Percentiles rank a stretch among this genome's conserved stretches.
Evolutionary conservation across 2,888 invertebrate genomes (phyloP).

Genomic region (Hetaerina titia): DNA sequence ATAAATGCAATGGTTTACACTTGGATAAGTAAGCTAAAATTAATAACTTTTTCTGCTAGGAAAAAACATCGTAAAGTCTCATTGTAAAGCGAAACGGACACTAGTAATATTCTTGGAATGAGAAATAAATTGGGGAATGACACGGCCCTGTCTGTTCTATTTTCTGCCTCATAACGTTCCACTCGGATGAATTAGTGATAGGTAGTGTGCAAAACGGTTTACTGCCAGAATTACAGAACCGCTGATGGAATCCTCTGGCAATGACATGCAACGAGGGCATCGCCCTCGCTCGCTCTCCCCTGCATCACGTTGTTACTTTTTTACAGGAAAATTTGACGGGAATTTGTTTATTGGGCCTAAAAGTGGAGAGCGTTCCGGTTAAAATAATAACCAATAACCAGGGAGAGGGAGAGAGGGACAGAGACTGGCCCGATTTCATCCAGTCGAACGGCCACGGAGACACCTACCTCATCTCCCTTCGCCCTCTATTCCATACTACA

Average conservation of each 20-base stretch:
- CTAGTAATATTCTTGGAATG: background rate
- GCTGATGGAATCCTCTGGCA: background rate
- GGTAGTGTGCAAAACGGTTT: background rate
- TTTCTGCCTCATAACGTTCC: background rate
- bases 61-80: background rate
- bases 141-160: background rate
- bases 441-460: background rate
- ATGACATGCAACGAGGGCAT: background rate
- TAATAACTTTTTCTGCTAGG: background rate
- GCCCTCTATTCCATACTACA: background rate
- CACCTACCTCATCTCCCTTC: background rate
- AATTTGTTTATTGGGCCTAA: background rate
- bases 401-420: background rate
- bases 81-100: background rate
- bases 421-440: background rate
- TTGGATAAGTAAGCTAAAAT: too few relatives aligned
- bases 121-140: background rate
- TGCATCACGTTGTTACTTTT: background rate
- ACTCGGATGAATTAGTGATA: background rate
- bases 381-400: slow-evolving; percentile 32
- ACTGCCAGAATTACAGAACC: background rate
- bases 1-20: too few relatives aligned
- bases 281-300: background rate
- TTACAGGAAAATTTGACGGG: background rate
- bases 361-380: slow-evolving; percentile 40